Conservation (phyloP, 2,888 invertebrate genomes). For the Xestia ashworthii region DNA sequence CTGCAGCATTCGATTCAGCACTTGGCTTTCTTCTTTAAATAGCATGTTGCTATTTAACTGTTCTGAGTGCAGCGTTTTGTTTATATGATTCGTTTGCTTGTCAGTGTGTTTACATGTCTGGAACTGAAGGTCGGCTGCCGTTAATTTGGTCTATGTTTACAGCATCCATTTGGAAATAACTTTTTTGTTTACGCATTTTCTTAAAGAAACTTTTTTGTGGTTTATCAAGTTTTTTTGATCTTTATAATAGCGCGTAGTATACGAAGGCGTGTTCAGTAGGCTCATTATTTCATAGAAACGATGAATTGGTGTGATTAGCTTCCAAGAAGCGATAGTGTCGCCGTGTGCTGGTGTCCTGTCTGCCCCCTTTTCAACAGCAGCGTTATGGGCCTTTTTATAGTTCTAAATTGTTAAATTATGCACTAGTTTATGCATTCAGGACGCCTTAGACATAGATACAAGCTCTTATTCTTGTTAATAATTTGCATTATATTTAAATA, state of each 20-base stretch:
- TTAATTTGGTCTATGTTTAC: constrained; percentile 73
- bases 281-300: constrained; percentile 65
- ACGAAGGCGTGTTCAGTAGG: constrained; percentile 21
- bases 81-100: constrained; percentile 76
- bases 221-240: constrained; percentile 23
- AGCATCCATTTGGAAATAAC: constrained; percentile 61
- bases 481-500: constrained; percentile 37
- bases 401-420: constrained; percentile 76
- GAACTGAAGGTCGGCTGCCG: constrained; percentile 72
- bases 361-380: constrained; percentile 64
- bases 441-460: constrained; percentile 63
- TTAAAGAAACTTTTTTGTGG: constrained; percentile 27
- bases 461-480: constrained; percentile 45
- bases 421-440: constrained; percentile 73
- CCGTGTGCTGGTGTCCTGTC: constrained; percentile 44
- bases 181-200: constrained; percentile 54
- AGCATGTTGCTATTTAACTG: constrained; percentile 73
- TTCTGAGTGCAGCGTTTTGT: constrained; percentile 70
- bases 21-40: constrained; percentile 79
- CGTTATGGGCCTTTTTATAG: constrained; percentile 72
- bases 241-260: constrained; percentile 15
- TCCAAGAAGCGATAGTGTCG: constrained; percentile 65
- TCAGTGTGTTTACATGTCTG: constrained; percentile 74
- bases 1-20: constrained; percentile 73
- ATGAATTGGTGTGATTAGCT: constrained; percentile 69